Percentiles rank a stretch among this genome's conserved stretches.
Conservation (phyloP, 1,140 invertebrate genomes). For the Limonius californicus region DNA sequence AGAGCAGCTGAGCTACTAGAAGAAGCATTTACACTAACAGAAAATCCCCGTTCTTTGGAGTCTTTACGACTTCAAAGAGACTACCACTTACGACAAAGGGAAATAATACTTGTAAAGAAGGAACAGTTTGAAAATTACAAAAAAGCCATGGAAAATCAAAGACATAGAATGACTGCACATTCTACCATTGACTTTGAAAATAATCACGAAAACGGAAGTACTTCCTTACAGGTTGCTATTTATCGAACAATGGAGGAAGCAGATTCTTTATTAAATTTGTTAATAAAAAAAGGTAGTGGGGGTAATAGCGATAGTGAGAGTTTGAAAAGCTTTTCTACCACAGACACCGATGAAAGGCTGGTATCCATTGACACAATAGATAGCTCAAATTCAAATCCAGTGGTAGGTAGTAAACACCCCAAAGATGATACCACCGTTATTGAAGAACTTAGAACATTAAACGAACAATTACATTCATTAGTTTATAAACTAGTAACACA, state of each 20-base stretch:
- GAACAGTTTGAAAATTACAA: conserved; percentile 51
- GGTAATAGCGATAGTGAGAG: conserved; percentile 33
- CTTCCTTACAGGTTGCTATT: conserved; percentile 52
- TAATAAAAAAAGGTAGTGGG: conserved; percentile 42
- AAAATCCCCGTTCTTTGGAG: no score
- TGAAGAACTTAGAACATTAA: conserved; percentile 59
- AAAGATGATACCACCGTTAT: conserved; percentile 57
- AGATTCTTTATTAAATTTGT: conserved; percentile 54
- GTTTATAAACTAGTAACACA: conserved; percentile 56
- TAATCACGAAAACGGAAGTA: conserved; percentile 44
- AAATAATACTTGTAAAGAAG: no score
- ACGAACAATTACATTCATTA: conserved; percentile 54
- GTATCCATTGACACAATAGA: conserved; percentile 40
- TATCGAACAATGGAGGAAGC: conserved; percentile 60
- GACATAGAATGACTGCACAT: conserved; percentile 3
- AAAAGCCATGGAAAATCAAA: conserved; percentile 50
- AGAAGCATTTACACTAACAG: no score
- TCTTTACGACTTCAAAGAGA: no score
- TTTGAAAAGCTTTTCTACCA: conserved; percentile 29
- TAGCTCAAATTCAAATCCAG: conserved; percentile 33
- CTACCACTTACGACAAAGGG: no score
- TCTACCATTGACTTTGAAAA: conserved; percentile 38
- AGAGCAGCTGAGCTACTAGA: no score
- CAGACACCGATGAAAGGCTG: conserved; percentile 33
- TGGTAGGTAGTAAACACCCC: conserved; percentile 51